These are phyloP conservation scores for Drosophila orena DNA, from an alignment of 1,140 invertebrate genomes.

Conservation along the genomic window DNA sequence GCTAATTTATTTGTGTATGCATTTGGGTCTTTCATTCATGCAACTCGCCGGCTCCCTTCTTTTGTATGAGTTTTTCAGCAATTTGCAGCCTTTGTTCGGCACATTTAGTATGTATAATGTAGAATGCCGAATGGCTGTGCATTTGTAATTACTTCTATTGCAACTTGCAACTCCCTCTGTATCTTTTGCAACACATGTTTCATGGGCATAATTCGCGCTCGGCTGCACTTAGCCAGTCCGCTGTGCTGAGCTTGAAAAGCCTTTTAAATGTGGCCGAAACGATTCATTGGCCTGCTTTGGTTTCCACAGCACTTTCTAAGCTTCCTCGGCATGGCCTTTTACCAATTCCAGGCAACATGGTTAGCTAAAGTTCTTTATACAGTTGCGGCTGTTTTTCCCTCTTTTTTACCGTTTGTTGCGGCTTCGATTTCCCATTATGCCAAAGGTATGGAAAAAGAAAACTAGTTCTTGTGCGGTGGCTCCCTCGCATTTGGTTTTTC, in stretches of 20 bases:
- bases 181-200: constrained; percentile 46
- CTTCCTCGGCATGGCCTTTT: constrained; percentile 25
- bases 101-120: constrained; percentile 41
- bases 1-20: constrained; percentile 81
- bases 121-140: constrained; percentile 39
- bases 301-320: constrained; percentile 60
- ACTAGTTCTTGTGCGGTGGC: constrained; percentile 51
- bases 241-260: constrained; percentile 9
- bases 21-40: constrained; percentile 69
- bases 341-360: constrained; percentile 38
- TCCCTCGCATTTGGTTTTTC: constrained; percentile 41
- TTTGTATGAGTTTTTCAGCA: constrained; percentile 40
- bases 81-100: constrained; percentile 30
- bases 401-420: constrained; percentile 11
- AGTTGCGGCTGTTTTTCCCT: constrained; percentile 18
- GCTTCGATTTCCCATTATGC: constrained; percentile 72
- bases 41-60: constrained; percentile 28
- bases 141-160: constrained; percentile 60
- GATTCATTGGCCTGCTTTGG: constrained; percentile 46
- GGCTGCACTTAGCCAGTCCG: constrained; percentile 34
- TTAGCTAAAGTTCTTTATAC: constrained; percentile 42
- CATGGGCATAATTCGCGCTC: constrained; percentile 71
- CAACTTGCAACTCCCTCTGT: constrained; percentile 27
- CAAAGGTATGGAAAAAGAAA: constrained; percentile 43
- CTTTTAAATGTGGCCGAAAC: constrained; percentile 49